phyloP scores from a whole-genome alignment of 2,888 invertebrate genomes.

The Eucera pruinosa region DNA sequence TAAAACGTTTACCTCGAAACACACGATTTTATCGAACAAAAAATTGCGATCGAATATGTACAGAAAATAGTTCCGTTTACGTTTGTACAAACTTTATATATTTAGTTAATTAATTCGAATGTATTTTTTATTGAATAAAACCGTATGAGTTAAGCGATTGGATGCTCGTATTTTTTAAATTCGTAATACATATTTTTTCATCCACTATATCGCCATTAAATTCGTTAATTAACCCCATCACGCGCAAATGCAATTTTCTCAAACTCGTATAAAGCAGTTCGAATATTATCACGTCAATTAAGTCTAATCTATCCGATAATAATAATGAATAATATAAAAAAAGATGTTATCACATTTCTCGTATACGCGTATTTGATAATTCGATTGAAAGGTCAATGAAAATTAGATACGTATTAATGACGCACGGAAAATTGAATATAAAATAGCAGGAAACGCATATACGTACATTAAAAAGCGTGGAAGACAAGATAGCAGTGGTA shows the following conservation, averaged over 20 bases:
- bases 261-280: background rate
- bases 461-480: constrained; percentile 8
- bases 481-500: constrained; percentile 31
- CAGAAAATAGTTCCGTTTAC: background rate
- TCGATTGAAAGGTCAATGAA: background rate
- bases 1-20: background rate
- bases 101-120: constrained; percentile 1
- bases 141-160: background rate
- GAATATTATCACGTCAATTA: background rate
- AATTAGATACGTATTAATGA: constrained; percentile 4
- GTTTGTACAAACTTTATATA: constrained; percentile 16
- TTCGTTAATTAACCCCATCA: no score
- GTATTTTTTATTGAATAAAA: constrained; percentile 14
- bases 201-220: no score
- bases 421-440: background rate
- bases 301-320: background rate
- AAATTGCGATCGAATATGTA: background rate
- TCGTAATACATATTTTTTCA: no score
- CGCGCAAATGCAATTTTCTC: no score
- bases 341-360: no score
- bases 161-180: background rate
- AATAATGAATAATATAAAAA: background rate
- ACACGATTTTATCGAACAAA: background rate
- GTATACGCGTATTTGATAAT: no score
- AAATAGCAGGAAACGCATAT: constrained; percentile 4